These are phyloP conservation scores for Diloba caeruleocephala DNA, from an alignment of 2,888 invertebrate genomes.

Conservation along the genomic window DNA sequence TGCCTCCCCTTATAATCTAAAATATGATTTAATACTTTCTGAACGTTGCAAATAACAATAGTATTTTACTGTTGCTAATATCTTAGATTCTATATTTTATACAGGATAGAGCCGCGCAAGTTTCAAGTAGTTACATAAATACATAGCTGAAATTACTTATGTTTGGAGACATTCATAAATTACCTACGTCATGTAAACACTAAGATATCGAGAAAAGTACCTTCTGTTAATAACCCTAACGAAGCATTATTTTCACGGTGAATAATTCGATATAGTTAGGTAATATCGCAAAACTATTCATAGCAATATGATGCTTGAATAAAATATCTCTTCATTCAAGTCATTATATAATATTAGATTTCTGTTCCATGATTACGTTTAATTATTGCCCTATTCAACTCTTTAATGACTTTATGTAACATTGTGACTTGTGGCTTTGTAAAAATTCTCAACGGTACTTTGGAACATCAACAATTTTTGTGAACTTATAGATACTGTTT, in stretches of 20 bases:
- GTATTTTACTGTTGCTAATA: too few relatives aligned
- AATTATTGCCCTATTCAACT: slow-evolving; percentile 54
- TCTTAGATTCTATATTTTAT: too few relatives aligned
- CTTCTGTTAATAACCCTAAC: too few relatives aligned
- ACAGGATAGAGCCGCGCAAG: too few relatives aligned
- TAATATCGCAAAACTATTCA: slow-evolving; percentile 25
- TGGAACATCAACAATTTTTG: slow-evolving; percentile 28
- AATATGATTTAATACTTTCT: too few relatives aligned
- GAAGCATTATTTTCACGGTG: too few relatives aligned
- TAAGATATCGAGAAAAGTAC: too few relatives aligned
- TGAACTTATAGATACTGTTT: slow-evolving; percentile 24
- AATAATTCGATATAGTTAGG: too few relatives aligned
- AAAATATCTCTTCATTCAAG: slow-evolving; percentile 28
- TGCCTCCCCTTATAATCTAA: too few relatives aligned
- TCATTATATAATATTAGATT: slow-evolving; percentile 51
- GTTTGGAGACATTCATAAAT: background rate
- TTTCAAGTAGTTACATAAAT: too few relatives aligned
- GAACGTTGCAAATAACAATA: too few relatives aligned
- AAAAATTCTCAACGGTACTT: slow-evolving; percentile 29
- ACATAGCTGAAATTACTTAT: too few relatives aligned
- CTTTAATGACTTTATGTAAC: slow-evolving; percentile 56
- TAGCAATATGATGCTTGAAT: slow-evolving; percentile 27
- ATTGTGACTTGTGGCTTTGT: slow-evolving; percentile 41
- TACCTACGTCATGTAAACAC: slow-evolving; percentile 12
- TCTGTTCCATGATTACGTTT: slow-evolving; percentile 47